phyloP scores from a whole-genome alignment of 2,113 vertebrate genomes.

The Oplegnathus fasciatus region DNA sequence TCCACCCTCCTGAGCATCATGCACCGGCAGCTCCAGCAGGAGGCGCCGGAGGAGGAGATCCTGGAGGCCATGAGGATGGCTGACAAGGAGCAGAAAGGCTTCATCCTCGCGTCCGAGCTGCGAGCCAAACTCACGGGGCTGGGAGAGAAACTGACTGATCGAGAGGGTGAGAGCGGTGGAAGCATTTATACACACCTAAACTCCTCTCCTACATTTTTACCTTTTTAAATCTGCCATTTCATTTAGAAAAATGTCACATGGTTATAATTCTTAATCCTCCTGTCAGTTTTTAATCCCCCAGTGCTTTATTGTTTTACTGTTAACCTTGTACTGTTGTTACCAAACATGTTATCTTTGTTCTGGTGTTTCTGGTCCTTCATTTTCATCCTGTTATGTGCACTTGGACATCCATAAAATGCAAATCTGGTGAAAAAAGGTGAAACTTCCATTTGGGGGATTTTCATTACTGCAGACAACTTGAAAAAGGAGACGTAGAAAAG shows the following conservation, averaged over 20 bases:
- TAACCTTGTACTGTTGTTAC: no score
- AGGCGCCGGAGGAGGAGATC: conserved; percentile 90
- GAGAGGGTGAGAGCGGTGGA: conserved; percentile 85
- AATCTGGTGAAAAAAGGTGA: neutral
- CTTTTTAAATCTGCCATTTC: neutral
- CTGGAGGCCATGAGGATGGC: conserved; percentile 89
- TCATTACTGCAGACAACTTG: neutral
- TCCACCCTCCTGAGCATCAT: conserved; percentile 93
- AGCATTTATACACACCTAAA: neutral
- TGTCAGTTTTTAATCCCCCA: no score
- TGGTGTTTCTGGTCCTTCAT: neutral
- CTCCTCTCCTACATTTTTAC: no score
- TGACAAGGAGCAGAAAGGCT: conserved; percentile 88
- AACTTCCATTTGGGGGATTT: neutral
- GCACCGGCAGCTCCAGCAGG: conserved; percentile 91
- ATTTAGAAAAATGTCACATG: neutral
- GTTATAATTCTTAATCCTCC: no score
- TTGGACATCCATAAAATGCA: neutral
- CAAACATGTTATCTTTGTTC: neutral
- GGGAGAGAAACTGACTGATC: conserved; percentile 90
- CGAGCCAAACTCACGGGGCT: conserved; percentile 88
- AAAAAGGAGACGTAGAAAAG: neutral
- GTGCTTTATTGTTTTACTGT: neutral
- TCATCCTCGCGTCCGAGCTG: conserved; percentile 85
- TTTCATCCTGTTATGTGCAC: neutral